These are phyloP conservation scores for Heterohyrax brucei DNA, from an alignment of 2,797 vertebrate species.

Conservation along the genomic window DNA sequence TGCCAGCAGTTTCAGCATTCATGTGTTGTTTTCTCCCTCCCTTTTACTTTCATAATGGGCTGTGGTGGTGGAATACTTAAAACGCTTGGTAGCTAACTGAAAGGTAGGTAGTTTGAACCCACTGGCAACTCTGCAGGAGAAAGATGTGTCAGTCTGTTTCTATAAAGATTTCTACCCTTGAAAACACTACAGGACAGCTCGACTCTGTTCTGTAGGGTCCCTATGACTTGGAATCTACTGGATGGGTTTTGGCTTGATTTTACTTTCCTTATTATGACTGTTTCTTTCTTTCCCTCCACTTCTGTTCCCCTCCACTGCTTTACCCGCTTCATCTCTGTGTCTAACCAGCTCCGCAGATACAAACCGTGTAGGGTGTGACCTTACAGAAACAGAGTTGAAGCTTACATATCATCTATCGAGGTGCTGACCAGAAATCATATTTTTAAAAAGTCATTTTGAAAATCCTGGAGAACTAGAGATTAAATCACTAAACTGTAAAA, in stretches of 20 bases:
- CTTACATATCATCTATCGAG: neutral
- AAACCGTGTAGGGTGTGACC: neutral
- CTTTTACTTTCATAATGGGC: neutral
- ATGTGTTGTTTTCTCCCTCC: neutral
- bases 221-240: too few species aligned
- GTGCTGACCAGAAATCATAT: neutral
- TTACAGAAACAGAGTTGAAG: neutral
- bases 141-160: too few species aligned
- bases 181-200: too few species aligned
- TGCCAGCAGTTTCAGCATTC: neutral
- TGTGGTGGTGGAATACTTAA: too few species aligned
- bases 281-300: neutral
- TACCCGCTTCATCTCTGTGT: neutral
- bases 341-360: neutral
- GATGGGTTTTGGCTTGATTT: too few species aligned
- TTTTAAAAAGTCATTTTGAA: conserved; percentile 21
- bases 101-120: too few species aligned
- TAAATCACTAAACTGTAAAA: neutral
- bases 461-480: neutral
- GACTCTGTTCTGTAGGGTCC: too few species aligned
- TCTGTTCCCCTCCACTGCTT: neutral
- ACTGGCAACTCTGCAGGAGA: too few species aligned
- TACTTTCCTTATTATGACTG: neutral
- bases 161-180: too few species aligned
- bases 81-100: too few species aligned